Percentiles rank a stretch among this genome's conserved stretches.
phyloP scores from a whole-genome alignment of 1,140 invertebrate species.

The Augochlora pura region DNA sequence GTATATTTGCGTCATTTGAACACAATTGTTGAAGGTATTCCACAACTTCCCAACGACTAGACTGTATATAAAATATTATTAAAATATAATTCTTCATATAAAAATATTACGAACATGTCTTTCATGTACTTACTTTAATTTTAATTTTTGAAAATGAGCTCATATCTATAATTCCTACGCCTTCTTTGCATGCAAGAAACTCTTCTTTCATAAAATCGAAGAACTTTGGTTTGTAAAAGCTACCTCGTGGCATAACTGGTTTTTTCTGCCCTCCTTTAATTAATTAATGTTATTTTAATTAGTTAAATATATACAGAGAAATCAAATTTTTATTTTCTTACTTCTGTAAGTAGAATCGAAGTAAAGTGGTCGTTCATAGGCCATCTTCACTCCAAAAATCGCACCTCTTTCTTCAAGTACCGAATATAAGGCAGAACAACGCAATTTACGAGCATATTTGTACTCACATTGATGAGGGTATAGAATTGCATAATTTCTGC shows the following conservation, averaged over 20 bases:
- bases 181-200: conserved; percentile 89
- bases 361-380: conserved; percentile 89
- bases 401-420: conserved; percentile 88
- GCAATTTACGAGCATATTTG: conserved; percentile 85
- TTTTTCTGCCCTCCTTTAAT: conserved; percentile 74
- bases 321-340: conserved; percentile 54
- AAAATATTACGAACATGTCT: not conserved
- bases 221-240: conserved; percentile 88
- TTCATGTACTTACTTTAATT: conserved; percentile 83
- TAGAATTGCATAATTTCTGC: conserved; percentile 84
- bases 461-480: conserved; percentile 85
- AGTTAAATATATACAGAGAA: not conserved
- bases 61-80: conserved; percentile 72
- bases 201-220: conserved; percentile 88
- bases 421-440: conserved; percentile 90
- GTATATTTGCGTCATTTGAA: conserved; percentile 88
- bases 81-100: not conserved
- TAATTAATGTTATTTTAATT: conserved; percentile 37
- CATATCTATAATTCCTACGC: conserved; percentile 91
- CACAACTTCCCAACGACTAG: conserved; percentile 83
- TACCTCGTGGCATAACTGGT: conserved; percentile 81
- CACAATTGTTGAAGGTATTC: conserved; percentile 88
- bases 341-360: conserved; percentile 82
- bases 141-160: conserved; percentile 92
- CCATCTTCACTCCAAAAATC: conserved; percentile 91